Percentiles rank a stretch among this genome's conserved stretches.
phyloP scores from a whole-genome alignment of 2,888 invertebrate genomes.

The Sclerodermus sp. region DNA sequence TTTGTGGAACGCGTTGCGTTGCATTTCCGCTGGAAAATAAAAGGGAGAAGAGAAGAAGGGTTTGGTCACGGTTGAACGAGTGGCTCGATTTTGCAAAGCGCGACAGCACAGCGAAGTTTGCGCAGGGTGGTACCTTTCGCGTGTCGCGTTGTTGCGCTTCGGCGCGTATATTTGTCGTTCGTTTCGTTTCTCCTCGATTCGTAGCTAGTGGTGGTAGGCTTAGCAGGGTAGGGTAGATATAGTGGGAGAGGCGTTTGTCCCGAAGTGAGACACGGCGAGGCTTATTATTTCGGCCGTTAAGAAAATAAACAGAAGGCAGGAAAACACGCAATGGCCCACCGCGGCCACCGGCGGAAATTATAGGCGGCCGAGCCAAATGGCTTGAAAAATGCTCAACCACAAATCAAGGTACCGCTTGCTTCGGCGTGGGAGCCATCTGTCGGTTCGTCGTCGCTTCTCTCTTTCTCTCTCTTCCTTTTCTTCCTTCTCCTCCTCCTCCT shows the following conservation, averaged over 20 bases:
- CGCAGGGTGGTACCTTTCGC: no score
- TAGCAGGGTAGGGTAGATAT: no score
- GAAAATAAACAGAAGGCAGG: slow-evolving; percentile 49
- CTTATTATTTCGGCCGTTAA: slow-evolving; percentile 53
- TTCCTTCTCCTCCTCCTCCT: background rate
- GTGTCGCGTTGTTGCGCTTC: no score
- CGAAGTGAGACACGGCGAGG: slow-evolving; percentile 19
- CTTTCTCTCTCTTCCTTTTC: slow-evolving; percentile 3
- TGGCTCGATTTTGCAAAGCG: no score
- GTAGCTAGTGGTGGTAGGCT: no score
- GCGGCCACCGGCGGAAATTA: slow-evolving; percentile 34
- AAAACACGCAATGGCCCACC: slow-evolving; percentile 29
- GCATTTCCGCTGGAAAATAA: no score
- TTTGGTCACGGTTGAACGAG: no score
- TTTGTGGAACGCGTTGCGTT: no score
- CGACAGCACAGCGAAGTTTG: no score
- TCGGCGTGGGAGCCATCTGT: slow-evolving; percentile 40
- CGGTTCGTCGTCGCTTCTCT: slow-evolving; percentile 24
- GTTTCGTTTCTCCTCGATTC: no score
- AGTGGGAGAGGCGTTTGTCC: background rate
- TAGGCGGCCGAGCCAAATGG: slow-evolving; percentile 48
- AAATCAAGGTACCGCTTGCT: slow-evolving; percentile 48
- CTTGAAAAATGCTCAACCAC: slow-evolving; percentile 54
- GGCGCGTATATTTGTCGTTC: no score
- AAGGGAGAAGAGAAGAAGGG: no score